A percentile compares a stretch with the other conserved stretches of the same genome.
Conservation (phyloP, 64 coral and sea anemone genomes). For the Acropora tenuis region DNA sequence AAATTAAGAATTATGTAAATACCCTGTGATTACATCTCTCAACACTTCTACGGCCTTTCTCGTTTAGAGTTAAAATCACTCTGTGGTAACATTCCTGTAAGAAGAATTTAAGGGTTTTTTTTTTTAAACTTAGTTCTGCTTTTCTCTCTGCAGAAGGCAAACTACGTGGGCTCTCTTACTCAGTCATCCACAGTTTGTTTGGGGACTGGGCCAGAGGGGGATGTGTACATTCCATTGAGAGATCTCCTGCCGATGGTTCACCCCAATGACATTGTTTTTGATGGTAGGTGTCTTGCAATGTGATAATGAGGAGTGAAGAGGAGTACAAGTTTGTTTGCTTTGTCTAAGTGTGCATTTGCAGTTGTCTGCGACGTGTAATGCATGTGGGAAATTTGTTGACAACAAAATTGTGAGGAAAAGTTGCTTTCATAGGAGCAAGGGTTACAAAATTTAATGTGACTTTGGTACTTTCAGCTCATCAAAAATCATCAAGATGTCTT, state of each 20-base stretch:
- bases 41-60: not conserved
- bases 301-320: not conserved
- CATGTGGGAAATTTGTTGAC: too few relatives aligned
- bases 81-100: not conserved
- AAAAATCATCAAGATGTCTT: too few relatives aligned
- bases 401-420: too few relatives aligned
- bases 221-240: slow-evolving; percentile 87
- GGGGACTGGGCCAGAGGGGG: slow-evolving; percentile 83
- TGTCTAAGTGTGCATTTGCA: too few relatives aligned
- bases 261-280: slow-evolving; percentile 97
- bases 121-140: not conserved
- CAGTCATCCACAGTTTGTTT: slow-evolving; percentile 98
- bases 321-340: too few relatives aligned
- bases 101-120: not conserved
- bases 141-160: slow-evolving; percentile 70
- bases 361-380: too few relatives aligned
- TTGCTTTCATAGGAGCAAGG: too few relatives aligned
- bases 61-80: not conserved
- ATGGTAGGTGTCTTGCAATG: slow-evolving; percentile 58
- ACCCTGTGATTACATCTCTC: not conserved
- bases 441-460: too few relatives aligned
- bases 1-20: too few relatives aligned
- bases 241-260: slow-evolving; percentile 96
- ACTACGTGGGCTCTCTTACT: slow-evolving; percentile 94
- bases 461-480: too few relatives aligned